Base-by-base conservation (phyloP, 2,888 invertebrate species). In the Dasypogon diadema region DNA sequence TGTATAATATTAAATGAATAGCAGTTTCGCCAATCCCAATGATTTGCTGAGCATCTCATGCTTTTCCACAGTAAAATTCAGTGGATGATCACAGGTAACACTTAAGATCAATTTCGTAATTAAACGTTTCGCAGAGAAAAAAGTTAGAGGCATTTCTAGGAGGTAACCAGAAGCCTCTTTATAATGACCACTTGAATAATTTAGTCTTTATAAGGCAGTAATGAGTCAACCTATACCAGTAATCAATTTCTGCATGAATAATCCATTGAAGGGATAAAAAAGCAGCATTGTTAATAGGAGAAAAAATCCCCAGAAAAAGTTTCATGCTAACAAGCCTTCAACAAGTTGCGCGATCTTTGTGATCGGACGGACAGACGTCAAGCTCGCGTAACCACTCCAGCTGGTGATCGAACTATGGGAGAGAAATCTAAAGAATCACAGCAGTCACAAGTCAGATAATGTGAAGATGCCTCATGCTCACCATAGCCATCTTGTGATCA, bases 341-440 rank as follows among this genome's bases (percentile, higher is more conserved):
- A n/a, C 8, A 60, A 37, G 21, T 34, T 37, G 60, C 37, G 60
- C 37, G 60, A 60, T 60, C 60, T 60, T 34, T 21, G 37, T 60
- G 42, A 37, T 60, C 12, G 60, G 18, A 60, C 12, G 60, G 37
- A 21, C 60, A 14, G 37, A 60, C 37, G 60, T 60, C 37, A 18
- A 14, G 37, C 34, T 60, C 60, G 21, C 37, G 34, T 60, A 60
- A 60, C 8, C 60, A 60, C 37, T 58, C 14, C 30, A 22, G 58
- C 16, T 26, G 8, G 16, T 30, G 26, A 34, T 34, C 30, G 24
- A 26, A 16, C 24, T 6, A 18, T 30, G 60, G 37, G 21, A 42
- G 16, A 42, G 1, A 42, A 42, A 42, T 12, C 42, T 42, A n/a
- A 30, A 30, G 6, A 1, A n/a, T n/a, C 34, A 30, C 10, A 3